These are phyloP conservation scores for Camelus dromedarius DNA, from an alignment of 2,113 vertebrate genomes.

Conservation along the genomic window DNA sequence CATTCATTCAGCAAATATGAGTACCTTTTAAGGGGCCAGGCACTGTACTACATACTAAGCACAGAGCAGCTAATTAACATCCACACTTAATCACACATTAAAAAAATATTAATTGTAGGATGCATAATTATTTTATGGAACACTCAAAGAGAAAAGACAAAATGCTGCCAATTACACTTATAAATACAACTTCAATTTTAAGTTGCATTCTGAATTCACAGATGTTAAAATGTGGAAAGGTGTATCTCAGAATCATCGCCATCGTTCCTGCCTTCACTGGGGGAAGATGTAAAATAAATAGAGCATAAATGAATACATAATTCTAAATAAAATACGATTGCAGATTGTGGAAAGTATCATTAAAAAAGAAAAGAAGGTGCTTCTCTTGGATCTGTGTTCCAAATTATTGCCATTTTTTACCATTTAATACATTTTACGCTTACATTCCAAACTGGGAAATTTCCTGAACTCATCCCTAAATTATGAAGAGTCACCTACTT, in stretches of 20 bases:
- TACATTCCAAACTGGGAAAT: not conserved
- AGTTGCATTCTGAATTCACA: not conserved
- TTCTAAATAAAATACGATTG: constrained; percentile 1
- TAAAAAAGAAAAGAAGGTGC: not conserved
- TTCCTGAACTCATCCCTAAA: not conserved
- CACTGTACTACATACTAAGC: not conserved
- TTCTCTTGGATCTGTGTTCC: not conserved
- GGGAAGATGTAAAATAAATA: not conserved
- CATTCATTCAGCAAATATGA: not conserved
- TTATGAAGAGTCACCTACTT: not conserved
- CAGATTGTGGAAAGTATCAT: not conserved
- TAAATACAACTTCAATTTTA: not conserved
- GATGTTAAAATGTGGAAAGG: not conserved
- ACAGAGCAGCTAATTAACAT: constrained; percentile 9
- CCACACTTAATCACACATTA: not conserved
- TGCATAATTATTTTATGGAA: constrained; percentile 28
- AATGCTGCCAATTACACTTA: not conserved
- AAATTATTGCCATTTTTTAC: not conserved
- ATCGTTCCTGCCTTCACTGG: not conserved
- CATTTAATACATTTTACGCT: not conserved
- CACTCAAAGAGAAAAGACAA: not conserved
- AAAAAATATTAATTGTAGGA: not conserved
- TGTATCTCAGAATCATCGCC: not conserved
- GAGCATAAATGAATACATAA: not conserved
- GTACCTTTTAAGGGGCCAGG: not conserved